These are phyloP conservation scores for Sialia sialis DNA, from an alignment of 2,113 vertebrate genomes.

Conservation along the genomic window DNA sequence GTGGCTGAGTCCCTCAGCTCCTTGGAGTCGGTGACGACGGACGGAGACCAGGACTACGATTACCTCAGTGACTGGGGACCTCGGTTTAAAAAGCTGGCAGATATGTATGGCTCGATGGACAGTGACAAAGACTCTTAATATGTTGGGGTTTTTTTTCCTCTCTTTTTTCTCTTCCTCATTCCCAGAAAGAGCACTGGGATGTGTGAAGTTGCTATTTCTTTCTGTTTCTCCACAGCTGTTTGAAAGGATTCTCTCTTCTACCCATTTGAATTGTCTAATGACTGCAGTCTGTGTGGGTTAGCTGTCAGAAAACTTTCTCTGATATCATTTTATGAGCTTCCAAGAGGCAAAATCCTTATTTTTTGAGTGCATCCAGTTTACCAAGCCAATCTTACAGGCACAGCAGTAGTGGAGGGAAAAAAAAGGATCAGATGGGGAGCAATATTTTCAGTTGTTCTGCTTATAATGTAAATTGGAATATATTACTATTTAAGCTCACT, in stretches of 20 bases:
- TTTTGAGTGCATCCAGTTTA: conserved; percentile 65
- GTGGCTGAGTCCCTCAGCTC: conserved; percentile 92
- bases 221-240: conserved; percentile 63
- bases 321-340: conserved; percentile 75
- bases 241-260: conserved; percentile 67
- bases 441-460: conserved; percentile 47
- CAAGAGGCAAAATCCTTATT: conserved; percentile 72
- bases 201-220: conserved; percentile 63
- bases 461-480: conserved; percentile 33
- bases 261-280: conserved; percentile 42
- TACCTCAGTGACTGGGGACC: conserved; percentile 96
- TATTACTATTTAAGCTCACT: conserved; percentile 20
- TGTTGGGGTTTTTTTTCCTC: conserved; percentile 40
- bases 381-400: conserved; percentile 49
- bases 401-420: background rate
- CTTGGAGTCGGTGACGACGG: conserved; percentile 86
- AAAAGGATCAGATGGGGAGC: conserved; percentile 28
- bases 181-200: conserved; percentile 53
- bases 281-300: conserved; percentile 68
- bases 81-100: conserved; percentile 93
- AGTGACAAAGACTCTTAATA: conserved; percentile 89
- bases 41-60: conserved; percentile 94
- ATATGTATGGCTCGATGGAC: conserved; percentile 90
- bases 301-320: conserved; percentile 65
- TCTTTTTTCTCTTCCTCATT: conserved; percentile 6